phyloP scores from a whole-genome alignment of 2,797 vertebrate genomes.

The Enteromius trimaculatus region DNA sequence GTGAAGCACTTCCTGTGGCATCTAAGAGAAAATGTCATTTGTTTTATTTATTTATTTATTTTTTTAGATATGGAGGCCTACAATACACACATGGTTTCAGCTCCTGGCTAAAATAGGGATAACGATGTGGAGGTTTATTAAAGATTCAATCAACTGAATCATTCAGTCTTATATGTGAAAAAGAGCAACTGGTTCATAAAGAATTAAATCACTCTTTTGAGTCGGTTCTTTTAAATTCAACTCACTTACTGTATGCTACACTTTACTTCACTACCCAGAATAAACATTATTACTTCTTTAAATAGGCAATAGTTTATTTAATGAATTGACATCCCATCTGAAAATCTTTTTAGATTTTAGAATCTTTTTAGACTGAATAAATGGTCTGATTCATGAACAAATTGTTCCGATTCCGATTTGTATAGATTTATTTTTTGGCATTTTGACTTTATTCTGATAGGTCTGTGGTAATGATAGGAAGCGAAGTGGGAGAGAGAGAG shows the following conservation, averaged over 20 bases:
- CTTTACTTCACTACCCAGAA: not conserved
- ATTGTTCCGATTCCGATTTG: not conserved
- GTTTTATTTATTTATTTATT: not conserved
- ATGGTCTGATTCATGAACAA: not conserved
- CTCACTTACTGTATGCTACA: not conserved
- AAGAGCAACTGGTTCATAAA: not conserved
- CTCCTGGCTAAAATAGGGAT: not conserved
- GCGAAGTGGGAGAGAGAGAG: not conserved
- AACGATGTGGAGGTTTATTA: not conserved
- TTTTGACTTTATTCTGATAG: too few species aligned
- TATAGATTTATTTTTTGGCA: too few species aligned
- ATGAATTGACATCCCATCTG: not conserved
- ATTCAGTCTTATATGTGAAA: not conserved
- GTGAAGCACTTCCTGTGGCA: not conserved
- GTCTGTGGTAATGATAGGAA: not conserved
- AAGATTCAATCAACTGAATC: not conserved
- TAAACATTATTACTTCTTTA: not conserved
- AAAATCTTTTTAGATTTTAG: too few species aligned
- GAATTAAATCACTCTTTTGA: not conserved
- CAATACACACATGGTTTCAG: not conserved
- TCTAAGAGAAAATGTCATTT: not conserved
- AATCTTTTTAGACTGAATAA: too few species aligned
- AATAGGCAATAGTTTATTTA: too few species aligned
- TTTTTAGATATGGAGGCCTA: not conserved
- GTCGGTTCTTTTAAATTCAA: not conserved